Evolutionary conservation across 2,888 invertebrate genomes (phyloP), one percentile per base, ranked within the genome.

Genomic region (Melanargia galathea): DNA sequence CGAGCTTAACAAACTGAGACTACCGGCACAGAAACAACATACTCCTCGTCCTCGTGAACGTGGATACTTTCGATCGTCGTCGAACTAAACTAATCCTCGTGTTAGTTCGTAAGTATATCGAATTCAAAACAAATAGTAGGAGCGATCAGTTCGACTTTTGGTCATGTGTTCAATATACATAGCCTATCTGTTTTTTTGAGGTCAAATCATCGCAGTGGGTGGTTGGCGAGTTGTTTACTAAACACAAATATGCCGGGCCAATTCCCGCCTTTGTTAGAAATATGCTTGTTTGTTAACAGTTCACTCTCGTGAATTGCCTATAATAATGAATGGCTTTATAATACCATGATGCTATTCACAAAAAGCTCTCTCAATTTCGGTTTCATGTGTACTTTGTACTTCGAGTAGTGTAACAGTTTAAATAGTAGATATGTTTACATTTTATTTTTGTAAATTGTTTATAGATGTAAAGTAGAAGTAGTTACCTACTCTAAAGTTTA

Each of bases 231-330:
- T 63, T 77, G 74, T 82, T 80, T 77, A 70, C 77, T 67, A 69
- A 63, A 66, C 66, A 72, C 80, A 82, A 83, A 84, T 77, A 82
- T 63, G 54, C 33, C 71, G 66, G 58, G 71, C 63, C 78, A 78
- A 78, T 78, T 77, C 74, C 70, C 73, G 65, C 71, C 75, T 79
- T 82, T 84, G 83, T 84, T 83, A 79, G 82, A 81, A 83, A 82
- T 84, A 82, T 76, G 70, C 79, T 80, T 84, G 82, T 84, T 82
- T 81, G 79, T 73, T 63, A n/a, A 68, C 71, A 71, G 71, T 71
- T 71, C 71, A 63, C 72, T 67, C 70, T 64, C 66, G 66, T 67
- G 73, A 70, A 75, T 74, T 73, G 71, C 63, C 69, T 30, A 30
- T 30, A 73, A 78, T 75, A 79, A 75, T 73, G 71, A 70, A 67